Evolutionary conservation across 2,797 vertebrate genomes (phyloP), one percentile per base, ranked within the genome.

Genomic region (Spheniscus humboldti): DNA sequence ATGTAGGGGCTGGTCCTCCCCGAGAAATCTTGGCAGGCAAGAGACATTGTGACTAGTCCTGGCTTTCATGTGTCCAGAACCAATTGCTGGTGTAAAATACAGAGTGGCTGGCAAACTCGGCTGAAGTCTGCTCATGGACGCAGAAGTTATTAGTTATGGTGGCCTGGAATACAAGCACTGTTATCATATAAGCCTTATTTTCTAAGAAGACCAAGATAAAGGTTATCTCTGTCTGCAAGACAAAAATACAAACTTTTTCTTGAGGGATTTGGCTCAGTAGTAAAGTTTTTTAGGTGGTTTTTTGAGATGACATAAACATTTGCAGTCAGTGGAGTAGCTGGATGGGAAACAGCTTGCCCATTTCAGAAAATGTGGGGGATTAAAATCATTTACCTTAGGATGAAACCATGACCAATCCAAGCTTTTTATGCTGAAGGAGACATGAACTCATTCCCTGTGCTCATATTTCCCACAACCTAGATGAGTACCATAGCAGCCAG

Each of bases 141-240:
- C 82, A 35, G 48, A 50, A 78, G 62, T 80, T 83, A 53, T 10
- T 55, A 41, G 45, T 41, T 59, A 27, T 3, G 53, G 45, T 66
- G 81, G 53, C 82, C 85, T 78, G 62, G 24, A 92, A 82, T 76
- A 80, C 63, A 77, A 77, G 56, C 7, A 22, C n/a, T 12, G 11
- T 35, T 83, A 74, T 77, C 81, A 39, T 39, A 50, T 18, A 86
- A 83, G n/a, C n/a, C 25, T 86, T 80, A 24, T 39, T 68, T 83
- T 64, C 60, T 50, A 50, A 78, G 60, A 82, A 47, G 53, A 57
- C 27, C 18, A 39, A 83, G 45, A 80, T 62, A 90, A 80, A 88
- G 12, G 28, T 85, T 89, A 67, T 94, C 45, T 94, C 41, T 64
- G 27, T 45, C 73, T 66, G 39, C 27, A 80, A 90, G 50, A 86